Evolutionary conservation across 2,113 vertebrate species (phyloP), one percentile per base, ranked within the genome.

Genomic region (Rhipidura dahli): DNA sequence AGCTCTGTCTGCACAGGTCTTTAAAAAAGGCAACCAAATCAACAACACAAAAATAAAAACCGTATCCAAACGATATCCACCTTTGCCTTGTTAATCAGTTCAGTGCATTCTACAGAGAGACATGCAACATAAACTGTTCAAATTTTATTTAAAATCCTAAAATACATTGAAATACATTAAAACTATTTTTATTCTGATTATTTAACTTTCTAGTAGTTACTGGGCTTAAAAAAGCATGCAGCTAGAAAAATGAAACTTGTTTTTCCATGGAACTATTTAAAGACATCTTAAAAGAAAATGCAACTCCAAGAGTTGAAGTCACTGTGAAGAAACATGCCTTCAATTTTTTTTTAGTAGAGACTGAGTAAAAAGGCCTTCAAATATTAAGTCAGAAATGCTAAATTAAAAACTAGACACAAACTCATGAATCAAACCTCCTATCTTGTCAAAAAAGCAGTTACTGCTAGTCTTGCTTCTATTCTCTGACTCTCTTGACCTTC

Each of bases 351-450:
- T 49, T 9, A 59, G 9, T 23, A 78, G 24, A 88, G 37, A 71
- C 4, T 50, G 47, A 91, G 13, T 92, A 65, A 89, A 76, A 87
- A 78, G 30, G 70, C 33, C 18, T 65, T 39, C 33, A 59, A 66
- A 26, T 57, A 95, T 28, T 65, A 96, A 93, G 83, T 56, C 53
- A 89, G 87, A 96, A 89, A 81, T 20, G n/a, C 77, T 94, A 83
- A 89, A 92, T 60, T 79, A 88, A 94, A 93, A 94, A 54, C 50
- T 10, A 80, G 56, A 72, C 94, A 47, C 39, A 61, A 92, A 79
- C n/a, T 45, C n/a, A 69, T 40, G 14, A 93, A 57, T 71, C 70
- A 91, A 65, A 57, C 45, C 47, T 65, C 20, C 33, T 23, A 23
- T 37, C 71, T 42, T 59, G 35, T 75, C 30, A 65, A 68, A 83